A percentile compares a stretch with the other conserved stretches of the same genome.
phyloP scores from a whole-genome alignment of 2,797 vertebrate species.

The Psittacula echo region DNA sequence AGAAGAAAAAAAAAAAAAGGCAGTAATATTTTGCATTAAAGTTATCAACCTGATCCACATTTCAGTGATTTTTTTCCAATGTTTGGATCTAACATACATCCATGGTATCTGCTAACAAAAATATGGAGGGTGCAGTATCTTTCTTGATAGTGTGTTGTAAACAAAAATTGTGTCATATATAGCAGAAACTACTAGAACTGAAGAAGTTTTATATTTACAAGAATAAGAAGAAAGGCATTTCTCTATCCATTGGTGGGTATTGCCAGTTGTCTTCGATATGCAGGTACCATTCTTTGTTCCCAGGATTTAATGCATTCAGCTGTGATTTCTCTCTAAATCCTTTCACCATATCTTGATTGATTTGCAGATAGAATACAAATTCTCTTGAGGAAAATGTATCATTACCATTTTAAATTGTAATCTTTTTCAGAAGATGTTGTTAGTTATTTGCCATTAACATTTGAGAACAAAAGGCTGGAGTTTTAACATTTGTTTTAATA shows the following conservation, averaged over 20 bases:
- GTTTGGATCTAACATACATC: neutral
- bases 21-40: conserved; percentile 27
- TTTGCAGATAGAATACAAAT: conserved; percentile 42
- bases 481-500: conserved; percentile 20
- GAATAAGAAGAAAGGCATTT: neutral
- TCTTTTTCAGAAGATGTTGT: conserved; percentile 21
- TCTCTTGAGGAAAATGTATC: conserved; percentile 53
- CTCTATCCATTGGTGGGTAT: neutral
- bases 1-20: fast-evolving
- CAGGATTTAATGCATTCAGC: conserved; percentile 51
- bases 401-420: conserved; percentile 68
- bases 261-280: conserved; percentile 21
- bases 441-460: conserved; percentile 22
- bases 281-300: conserved; percentile 60
- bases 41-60: conserved; percentile 26
- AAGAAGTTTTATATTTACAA: neutral
- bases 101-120: neutral
- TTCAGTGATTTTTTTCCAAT: conserved; percentile 21
- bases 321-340: conserved; percentile 33
- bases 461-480: conserved; percentile 40
- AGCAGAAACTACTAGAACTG: neutral
- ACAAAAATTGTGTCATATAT: neutral
- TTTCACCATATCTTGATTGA: conserved; percentile 45
- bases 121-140: neutral
- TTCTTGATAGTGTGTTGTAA: neutral